Evolutionary conservation across 35 echinoderm and acorn worm genomes (phyloP).

Genomic region (Acanthaster planci): DNA sequence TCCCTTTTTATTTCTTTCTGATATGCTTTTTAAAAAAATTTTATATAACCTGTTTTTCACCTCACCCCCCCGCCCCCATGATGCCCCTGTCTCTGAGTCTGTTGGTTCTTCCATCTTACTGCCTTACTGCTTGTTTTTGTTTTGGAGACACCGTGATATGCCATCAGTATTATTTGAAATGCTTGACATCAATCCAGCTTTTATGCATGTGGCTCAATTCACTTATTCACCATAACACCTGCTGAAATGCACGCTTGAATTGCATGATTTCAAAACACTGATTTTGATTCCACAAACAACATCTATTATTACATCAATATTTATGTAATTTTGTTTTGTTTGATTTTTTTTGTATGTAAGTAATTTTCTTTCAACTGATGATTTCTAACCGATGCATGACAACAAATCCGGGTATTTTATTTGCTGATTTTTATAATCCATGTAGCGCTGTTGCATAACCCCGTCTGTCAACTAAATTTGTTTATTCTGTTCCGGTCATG

Average conservation of each 20-base stretch:
- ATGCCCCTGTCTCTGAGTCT: not conserved
- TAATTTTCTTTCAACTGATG: no score
- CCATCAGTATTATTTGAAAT: not conserved
- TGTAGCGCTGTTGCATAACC: conserved; percentile 6
- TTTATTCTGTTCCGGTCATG: not conserved
- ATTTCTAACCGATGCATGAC: not conserved
- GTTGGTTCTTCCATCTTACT: not conserved
- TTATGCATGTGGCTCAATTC: not conserved
- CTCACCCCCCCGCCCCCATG: not conserved
- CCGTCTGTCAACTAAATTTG: not conserved
- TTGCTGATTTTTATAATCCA: conserved; percentile 10
- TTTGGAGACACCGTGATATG: conserved; percentile 15
- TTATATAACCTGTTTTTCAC: not conserved
- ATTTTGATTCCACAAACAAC: not conserved
- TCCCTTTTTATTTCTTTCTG: not conserved
- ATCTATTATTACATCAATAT: not conserved
- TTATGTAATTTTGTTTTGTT: not conserved
- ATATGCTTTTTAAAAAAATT: not conserved
- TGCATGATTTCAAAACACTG: conserved; percentile 18
- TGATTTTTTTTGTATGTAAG: no score
- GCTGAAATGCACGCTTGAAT: not conserved
- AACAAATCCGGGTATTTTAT: not conserved
- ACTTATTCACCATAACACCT: not conserved
- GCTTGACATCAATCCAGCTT: not conserved
- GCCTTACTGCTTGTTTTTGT: conserved; percentile 4